These are phyloP conservation scores for Hipparchia sbordonii DNA, from an alignment of 2,888 invertebrate genomes.

Conservation along the genomic window DNA sequence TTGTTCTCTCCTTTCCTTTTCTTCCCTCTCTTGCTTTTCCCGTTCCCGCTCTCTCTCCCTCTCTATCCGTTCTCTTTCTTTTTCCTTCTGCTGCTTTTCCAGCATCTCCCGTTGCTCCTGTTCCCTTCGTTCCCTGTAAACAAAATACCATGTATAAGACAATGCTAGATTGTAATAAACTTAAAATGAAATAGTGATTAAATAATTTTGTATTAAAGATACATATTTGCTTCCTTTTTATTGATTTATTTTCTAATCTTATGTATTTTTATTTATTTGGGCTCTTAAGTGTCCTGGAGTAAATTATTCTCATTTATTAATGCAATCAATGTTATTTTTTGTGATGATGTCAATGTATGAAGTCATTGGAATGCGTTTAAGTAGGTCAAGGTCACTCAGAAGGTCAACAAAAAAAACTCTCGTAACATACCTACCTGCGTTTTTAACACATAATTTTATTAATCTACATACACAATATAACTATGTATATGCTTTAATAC, in stretches of 20 bases:
- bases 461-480: neutral
- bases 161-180: neutral
- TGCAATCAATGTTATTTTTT: constrained; percentile 14
- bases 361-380: constrained; percentile 19
- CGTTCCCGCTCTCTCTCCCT: constrained; percentile 82
- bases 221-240: too few relatives aligned
- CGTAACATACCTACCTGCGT: neutral
- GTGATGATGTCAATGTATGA: neutral
- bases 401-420: constrained; percentile 8
- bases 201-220: too few relatives aligned
- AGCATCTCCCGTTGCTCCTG: constrained; percentile 83
- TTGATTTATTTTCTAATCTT: too few relatives aligned
- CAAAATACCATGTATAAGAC: constrained; percentile 40
- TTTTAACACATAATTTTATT: neutral
- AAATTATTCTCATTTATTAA: too few relatives aligned
- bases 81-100: constrained; percentile 87
- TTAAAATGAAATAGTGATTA: neutral
- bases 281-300: too few relatives aligned
- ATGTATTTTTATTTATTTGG: too few relatives aligned
- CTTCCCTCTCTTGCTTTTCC: constrained; percentile 80
- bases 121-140: constrained; percentile 75
- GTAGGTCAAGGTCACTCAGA: constrained; percentile 35
- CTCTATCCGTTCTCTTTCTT: constrained; percentile 85
- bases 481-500: neutral
- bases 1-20: constrained; percentile 84